A percentile compares a stretch with the other conserved stretches of the same genome.
Conservation (phyloP, 2,888 invertebrate genomes). For the Vanessa cardui region DNA sequence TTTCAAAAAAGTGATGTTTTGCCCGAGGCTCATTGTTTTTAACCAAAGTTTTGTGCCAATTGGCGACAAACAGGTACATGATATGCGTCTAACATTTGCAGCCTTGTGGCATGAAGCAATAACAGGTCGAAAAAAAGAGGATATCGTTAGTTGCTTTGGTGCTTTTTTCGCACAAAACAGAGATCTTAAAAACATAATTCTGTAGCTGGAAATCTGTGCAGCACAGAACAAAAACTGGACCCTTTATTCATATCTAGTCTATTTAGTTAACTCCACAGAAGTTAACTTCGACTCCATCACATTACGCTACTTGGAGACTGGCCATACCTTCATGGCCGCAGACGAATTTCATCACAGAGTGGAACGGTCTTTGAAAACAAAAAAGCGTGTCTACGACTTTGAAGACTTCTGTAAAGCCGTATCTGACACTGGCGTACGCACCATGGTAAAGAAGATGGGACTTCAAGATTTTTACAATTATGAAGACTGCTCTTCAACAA, state of each 20-base stretch:
- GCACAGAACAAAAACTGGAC: constrained; percentile 45
- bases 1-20: constrained; percentile 22
- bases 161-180: constrained; percentile 34
- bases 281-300: constrained; percentile 34
- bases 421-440: constrained; percentile 36
- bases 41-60: constrained; percentile 3
- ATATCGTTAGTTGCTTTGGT: constrained; percentile 38
- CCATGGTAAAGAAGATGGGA: constrained; percentile 41
- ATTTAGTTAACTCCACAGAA: constrained; percentile 29
- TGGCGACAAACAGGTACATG: background rate
- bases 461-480: constrained; percentile 35
- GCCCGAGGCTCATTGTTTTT: constrained; percentile 19
- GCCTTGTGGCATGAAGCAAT: constrained; percentile 27
- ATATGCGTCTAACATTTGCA: constrained; percentile 3
- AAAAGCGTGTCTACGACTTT: constrained; percentile 33
- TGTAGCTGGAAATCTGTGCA: constrained; percentile 47
- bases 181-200: constrained; percentile 32
- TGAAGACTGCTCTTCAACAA: constrained; percentile 43
- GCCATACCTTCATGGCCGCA: constrained; percentile 51
- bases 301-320: constrained; percentile 36
- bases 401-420: constrained; percentile 31
- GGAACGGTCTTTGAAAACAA: constrained; percentile 45
- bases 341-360: constrained; percentile 52
- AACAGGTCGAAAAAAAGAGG: constrained; percentile 37
- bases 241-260: background rate